Percentiles rank a stretch among this genome's conserved stretches.
phyloP scores from a whole-genome alignment of 2,113 vertebrate species.

The Desmodus rotundus region DNA sequence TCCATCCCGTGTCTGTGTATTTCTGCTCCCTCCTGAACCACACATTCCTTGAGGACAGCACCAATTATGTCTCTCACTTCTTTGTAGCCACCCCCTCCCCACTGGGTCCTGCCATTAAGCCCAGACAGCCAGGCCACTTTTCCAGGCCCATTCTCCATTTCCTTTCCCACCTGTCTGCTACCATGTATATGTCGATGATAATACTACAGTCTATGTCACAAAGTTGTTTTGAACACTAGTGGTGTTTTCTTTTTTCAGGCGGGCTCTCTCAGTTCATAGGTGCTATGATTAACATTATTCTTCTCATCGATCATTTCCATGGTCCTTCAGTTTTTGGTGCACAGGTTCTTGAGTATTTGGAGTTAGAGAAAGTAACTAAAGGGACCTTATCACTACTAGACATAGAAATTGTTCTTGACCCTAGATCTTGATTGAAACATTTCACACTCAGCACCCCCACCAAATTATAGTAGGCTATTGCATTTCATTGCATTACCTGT shows the following conservation, averaged over 20 bases:
- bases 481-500: background rate
- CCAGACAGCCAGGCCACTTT: background rate
- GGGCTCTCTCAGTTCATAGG: background rate
- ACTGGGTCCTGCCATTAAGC: background rate
- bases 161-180: background rate
- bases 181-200: background rate
- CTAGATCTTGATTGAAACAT: background rate
- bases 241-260: background rate
- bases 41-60: background rate
- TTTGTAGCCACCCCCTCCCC: background rate
- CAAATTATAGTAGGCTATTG: background rate
- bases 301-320: background rate
- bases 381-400: background rate
- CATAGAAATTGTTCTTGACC: background rate
- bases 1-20: background rate
- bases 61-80: background rate
- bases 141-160: background rate
- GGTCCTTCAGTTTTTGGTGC: background rate
- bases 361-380: background rate
- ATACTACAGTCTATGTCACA: background rate
- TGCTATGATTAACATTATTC: background rate
- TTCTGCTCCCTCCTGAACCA: background rate
- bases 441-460: background rate
- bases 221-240: background rate
- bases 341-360: background rate